phyloP scores from a whole-genome alignment of 1,140 invertebrate species.

The Pogonognathellus flavescens region DNA sequence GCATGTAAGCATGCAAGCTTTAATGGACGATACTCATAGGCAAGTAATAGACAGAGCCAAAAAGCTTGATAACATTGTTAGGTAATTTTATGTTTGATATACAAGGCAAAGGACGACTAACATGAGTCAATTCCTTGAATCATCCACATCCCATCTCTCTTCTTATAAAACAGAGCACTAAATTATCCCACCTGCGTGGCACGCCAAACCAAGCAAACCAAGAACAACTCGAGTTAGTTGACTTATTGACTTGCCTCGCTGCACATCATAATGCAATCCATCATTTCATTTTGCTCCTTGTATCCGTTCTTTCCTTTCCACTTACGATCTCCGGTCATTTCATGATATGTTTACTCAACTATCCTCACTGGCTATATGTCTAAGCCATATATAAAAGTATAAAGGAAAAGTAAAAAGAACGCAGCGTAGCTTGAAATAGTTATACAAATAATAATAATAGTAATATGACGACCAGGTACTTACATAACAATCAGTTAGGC shows the following conservation, averaged over 20 bases:
- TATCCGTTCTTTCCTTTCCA: conserved; percentile 45
- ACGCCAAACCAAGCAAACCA: conserved; percentile 28
- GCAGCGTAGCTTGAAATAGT: no score
- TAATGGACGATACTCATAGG: no score
- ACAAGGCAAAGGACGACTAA: background rate
- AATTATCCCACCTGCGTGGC: conserved; percentile 44
- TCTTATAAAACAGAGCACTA: conserved; percentile 37
- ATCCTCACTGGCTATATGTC: no score
- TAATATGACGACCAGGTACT: background rate
- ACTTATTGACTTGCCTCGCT: conserved; percentile 46
- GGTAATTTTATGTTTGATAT: no score
- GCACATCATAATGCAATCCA: conserved; percentile 48
- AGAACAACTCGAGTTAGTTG: conserved; percentile 32
- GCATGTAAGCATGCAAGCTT: no score
- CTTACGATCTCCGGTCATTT: conserved; percentile 15
- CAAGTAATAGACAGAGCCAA: background rate
- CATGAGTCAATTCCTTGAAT: conserved; percentile 33
- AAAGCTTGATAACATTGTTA: background rate
- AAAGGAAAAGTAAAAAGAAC: background rate
- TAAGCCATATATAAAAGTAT: background rate
- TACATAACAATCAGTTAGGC: conserved; percentile 6
- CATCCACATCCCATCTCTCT: conserved; percentile 39
- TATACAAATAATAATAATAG: no score
- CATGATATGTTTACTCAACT: background rate
- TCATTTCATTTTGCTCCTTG: conserved; percentile 45